phyloP scores from a whole-genome alignment of 2,797 vertebrate genomes.

The Crax fasciolata region DNA sequence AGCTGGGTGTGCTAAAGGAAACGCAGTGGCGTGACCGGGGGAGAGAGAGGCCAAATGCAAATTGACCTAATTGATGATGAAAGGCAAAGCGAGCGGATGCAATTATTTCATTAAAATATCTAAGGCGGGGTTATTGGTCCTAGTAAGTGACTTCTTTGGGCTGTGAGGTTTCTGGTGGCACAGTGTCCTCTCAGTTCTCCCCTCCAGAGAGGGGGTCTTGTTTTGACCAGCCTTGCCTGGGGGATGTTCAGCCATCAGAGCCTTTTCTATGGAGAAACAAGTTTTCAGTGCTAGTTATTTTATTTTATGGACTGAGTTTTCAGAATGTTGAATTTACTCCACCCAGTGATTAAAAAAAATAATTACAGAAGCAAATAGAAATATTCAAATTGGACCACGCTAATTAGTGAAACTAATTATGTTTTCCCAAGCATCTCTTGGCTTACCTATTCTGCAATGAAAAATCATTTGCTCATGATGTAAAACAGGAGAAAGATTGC shows the following conservation, averaged over 20 bases:
- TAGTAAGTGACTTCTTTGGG: not conserved
- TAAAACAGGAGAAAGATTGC: slow-evolving; percentile 41
- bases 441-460: not conserved
- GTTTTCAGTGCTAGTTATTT: not conserved
- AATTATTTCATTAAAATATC: not conserved
- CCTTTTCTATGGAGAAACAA: not conserved
- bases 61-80: not conserved
- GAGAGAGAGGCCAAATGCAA: not conserved
- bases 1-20: rapidly evolving
- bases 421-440: not conserved
- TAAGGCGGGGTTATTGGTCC: not conserved
- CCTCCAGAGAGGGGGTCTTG: not conserved
- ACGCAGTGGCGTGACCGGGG: rapidly evolving
- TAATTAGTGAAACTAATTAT: slow-evolving; percentile 48
- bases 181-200: rapidly evolving
- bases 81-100: not conserved
- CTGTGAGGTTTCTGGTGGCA: not conserved
- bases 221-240: not conserved
- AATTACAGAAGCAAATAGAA: slow-evolving; percentile 11
- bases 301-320: not conserved
- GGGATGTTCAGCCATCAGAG: not conserved
- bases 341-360: not conserved
- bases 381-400: slow-evolving; percentile 45
- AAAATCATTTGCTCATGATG: slow-evolving; percentile 41
- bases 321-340: not conserved